These are phyloP conservation scores for Caenorhabditis sinica DNA, from an alignment of 2,888 invertebrate genomes.

Conservation along the genomic window DNA sequence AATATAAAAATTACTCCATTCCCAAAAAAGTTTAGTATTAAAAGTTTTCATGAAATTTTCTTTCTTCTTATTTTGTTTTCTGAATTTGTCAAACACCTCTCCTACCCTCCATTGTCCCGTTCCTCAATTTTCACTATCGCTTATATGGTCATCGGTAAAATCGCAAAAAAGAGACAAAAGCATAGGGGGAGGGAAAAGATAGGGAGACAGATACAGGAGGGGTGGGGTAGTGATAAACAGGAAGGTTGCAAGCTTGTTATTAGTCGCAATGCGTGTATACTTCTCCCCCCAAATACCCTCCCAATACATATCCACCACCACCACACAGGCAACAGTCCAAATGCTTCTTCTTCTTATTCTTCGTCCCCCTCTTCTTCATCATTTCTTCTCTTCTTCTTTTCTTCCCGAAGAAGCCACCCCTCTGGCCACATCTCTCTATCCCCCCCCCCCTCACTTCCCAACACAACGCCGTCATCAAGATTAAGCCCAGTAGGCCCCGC, in stretches of 20 bases:
- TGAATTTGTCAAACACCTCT: not conserved
- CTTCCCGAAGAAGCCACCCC: conserved; percentile 28
- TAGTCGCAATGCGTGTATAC: conserved; percentile 59
- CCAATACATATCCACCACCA: conserved; percentile 9
- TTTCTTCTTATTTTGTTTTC: not conserved
- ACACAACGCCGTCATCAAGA: conserved; percentile 65
- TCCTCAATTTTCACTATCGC: not conserved
- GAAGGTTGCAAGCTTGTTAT: conserved; percentile 69
- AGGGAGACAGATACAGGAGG: not conserved
- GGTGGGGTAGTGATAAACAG: conserved; percentile 62
- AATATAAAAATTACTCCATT: too few relatives aligned
- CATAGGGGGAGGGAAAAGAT: conserved; percentile 22
- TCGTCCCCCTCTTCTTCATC: conserved; percentile 41
- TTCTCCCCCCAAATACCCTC: conserved; percentile 23
- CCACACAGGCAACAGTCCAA: conserved; percentile 31
- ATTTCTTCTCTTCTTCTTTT: conserved; percentile 19
- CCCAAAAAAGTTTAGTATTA: not conserved
- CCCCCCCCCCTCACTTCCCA: conserved; percentile 17
- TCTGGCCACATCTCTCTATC: conserved; percentile 3
- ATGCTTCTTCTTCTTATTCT: conserved; percentile 24
- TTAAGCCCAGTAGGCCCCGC: conserved; percentile 57
- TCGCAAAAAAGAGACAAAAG: conserved; percentile 10
- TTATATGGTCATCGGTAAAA: not conserved
- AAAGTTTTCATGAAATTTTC: not conserved
- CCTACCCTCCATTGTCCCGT: not conserved